Evolutionary conservation across 1,140 invertebrate species (phyloP).

Genomic region (Penaeus indicus): DNA sequence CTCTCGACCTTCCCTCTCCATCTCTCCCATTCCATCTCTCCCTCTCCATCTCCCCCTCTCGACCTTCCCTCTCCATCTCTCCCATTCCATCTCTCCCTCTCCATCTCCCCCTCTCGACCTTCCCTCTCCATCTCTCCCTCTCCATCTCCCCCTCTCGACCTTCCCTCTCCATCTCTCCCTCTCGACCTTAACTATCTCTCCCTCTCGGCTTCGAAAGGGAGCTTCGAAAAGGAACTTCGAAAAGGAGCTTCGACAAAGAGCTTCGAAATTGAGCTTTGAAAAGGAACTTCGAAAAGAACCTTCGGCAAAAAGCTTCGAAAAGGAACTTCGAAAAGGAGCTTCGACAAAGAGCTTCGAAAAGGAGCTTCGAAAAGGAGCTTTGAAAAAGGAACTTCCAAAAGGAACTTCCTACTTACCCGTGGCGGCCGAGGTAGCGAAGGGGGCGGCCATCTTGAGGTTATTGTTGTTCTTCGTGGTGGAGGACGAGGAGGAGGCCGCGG

Average conservation of each 20-base stretch:
- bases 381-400: too few relatives aligned
- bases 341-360: background rate
- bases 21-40: background rate
- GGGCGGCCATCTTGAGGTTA: constrained; percentile 51
- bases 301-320: background rate
- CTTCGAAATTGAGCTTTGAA: background rate
- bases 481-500: constrained; percentile 41
- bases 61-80: constrained; percentile 15
- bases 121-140: background rate
- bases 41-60: background rate
- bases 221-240: background rate
- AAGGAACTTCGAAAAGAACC: too few relatives aligned
- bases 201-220: background rate
- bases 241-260: background rate
- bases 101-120: too few relatives aligned
- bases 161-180: background rate
- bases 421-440: constrained; percentile 37
- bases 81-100: constrained; percentile 17
- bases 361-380: background rate
- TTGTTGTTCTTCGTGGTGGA: constrained; percentile 55
- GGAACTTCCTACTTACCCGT: background rate
- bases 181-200: constrained; percentile 6
- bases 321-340: too few relatives aligned
- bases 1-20: background rate
- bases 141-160: background rate